Percentiles rank a stretch among this genome's conserved stretches.
These are phyloP conservation scores for Chaetorhynchus papuensis DNA, from an alignment of 2,113 vertebrate genomes.

Conservation along the genomic window DNA sequence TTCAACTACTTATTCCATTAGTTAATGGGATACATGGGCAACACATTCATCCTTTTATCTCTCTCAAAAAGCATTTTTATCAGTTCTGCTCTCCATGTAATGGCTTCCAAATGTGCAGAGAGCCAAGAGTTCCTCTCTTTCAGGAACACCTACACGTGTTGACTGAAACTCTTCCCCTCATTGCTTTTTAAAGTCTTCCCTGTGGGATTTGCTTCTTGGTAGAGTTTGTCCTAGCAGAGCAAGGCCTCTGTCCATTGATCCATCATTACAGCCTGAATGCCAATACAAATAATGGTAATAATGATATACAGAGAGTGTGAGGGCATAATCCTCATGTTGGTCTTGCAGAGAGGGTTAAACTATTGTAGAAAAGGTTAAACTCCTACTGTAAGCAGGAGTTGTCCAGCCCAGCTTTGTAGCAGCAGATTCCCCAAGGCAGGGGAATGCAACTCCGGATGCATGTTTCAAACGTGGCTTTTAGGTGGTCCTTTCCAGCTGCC, in stretches of 20 bases:
- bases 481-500: neutral
- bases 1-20: neutral
- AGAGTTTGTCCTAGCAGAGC: neutral
- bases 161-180: neutral
- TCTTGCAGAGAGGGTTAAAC: neutral
- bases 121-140: neutral
- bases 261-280: neutral
- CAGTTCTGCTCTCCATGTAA: neutral
- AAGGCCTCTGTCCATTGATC: neutral
- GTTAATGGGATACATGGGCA: neutral
- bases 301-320: neutral
- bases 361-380: neutral
- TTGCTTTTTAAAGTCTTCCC: neutral
- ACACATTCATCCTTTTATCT: neutral
- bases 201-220: neutral
- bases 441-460: neutral
- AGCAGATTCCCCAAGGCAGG: neutral
- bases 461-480: neutral
- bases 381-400: neutral
- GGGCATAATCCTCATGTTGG: neutral
- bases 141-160: neutral
- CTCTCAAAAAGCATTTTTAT: constrained; percentile 2
- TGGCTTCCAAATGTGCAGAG: neutral
- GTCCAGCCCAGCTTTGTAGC: neutral
- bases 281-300: neutral